phyloP scores from a whole-genome alignment of 2,113 vertebrate species.

The Natator depressus region DNA sequence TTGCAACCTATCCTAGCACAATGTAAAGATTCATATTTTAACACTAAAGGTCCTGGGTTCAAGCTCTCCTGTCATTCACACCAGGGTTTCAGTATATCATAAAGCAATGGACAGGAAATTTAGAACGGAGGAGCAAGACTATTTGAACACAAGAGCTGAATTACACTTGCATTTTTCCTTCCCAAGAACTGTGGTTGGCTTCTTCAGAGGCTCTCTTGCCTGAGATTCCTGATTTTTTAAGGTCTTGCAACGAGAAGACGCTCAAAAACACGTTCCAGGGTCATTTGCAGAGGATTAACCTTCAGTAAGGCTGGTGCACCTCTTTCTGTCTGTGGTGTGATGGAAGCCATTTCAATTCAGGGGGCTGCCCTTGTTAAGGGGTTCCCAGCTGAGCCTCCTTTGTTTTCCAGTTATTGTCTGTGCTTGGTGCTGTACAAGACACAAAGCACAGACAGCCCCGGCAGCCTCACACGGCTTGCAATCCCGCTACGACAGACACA shows the following conservation, averaged over 20 bases:
- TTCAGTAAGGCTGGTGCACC: background rate
- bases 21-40: fast-evolving
- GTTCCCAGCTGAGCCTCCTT: too few relatives aligned
- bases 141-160: background rate
- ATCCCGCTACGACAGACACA: background rate
- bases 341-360: too few relatives aligned
- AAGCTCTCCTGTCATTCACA: background rate
- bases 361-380: too few relatives aligned
- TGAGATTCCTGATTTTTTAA: background rate
- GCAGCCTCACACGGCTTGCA: background rate
- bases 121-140: background rate
- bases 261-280: background rate
- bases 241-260: background rate
- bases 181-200: background rate
- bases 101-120: background rate
- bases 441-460: background rate
- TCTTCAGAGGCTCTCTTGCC: background rate
- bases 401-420: too few relatives aligned
- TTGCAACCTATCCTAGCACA: background rate
- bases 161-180: background rate
- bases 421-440: background rate
- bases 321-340: too few relatives aligned
- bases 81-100: background rate
- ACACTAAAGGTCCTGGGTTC: background rate
- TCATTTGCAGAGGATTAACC: background rate